Conservation (phyloP, 2,797 vertebrate genomes). For the Oophaga sylvatica region DNA sequence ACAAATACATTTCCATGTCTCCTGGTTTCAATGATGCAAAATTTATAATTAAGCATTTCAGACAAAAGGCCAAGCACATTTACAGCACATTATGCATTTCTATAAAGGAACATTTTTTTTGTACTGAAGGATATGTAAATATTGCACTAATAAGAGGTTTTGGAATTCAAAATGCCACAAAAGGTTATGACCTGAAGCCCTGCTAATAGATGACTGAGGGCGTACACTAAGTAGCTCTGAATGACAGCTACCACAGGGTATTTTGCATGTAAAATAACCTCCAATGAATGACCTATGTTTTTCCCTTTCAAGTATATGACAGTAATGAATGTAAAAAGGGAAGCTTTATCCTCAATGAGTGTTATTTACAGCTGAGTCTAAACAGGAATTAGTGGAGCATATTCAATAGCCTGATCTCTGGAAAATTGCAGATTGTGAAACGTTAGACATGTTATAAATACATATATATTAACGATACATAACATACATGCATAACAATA, state of each 20-base stretch:
- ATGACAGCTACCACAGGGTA: constrained; percentile 88
- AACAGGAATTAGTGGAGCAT: constrained; percentile 67
- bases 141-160: constrained; percentile 92
- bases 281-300: constrained; percentile 90
- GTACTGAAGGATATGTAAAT: constrained; percentile 90
- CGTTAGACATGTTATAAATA: not conserved
- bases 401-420: constrained; percentile 54
- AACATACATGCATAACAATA: not conserved
- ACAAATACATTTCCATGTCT: constrained; percentile 74
- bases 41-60: constrained; percentile 76
- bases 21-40: constrained; percentile 73
- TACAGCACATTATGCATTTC: constrained; percentile 85
- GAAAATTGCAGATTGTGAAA: constrained; percentile 7
- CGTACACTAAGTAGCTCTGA: constrained; percentile 74
- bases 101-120: constrained; percentile 80
- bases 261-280: constrained; percentile 90
- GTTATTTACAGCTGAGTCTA: constrained; percentile 88
- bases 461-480: not conserved
- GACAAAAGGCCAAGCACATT: constrained; percentile 92
- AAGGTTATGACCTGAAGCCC: constrained; percentile 91
- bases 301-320: constrained; percentile 84
- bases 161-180: constrained; percentile 88
- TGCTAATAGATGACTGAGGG: constrained; percentile 83
- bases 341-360: constrained; percentile 80
- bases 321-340: constrained; percentile 90